phyloP scores from a whole-genome alignment of 2,113 vertebrate species.

The Syngnathoides biaculeatus region DNA sequence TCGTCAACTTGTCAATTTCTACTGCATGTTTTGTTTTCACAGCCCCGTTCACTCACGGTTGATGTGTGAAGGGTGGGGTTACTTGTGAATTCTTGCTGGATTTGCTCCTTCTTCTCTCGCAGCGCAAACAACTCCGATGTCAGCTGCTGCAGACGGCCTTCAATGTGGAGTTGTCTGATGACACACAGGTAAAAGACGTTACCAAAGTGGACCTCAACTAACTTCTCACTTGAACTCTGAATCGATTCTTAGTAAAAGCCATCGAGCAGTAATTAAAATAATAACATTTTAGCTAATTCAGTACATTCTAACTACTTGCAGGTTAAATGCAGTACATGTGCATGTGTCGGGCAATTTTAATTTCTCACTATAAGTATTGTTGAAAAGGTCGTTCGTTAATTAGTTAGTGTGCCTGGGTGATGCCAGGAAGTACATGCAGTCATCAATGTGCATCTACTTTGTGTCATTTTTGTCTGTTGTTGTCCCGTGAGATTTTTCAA shows the following conservation, averaged over 20 bases:
- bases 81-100: conserved; percentile 26
- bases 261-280: not conserved
- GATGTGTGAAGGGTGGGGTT: conserved; percentile 30
- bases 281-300: not conserved
- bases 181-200: conserved; percentile 24
- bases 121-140: conserved; percentile 42
- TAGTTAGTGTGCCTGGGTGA: too few relatives aligned
- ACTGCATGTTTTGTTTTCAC: not conserved
- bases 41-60: conserved; percentile 43
- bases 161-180: conserved; percentile 48
- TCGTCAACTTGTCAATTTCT: not conserved
- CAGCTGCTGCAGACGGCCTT: conserved; percentile 42
- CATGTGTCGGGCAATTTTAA: too few relatives aligned
- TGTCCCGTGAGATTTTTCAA: too few relatives aligned
- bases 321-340: too few relatives aligned
- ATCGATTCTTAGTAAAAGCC: not conserved
- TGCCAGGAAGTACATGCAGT: too few relatives aligned
- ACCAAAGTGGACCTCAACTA: not conserved
- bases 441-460: too few relatives aligned
- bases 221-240: not conserved
- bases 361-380: too few relatives aligned
- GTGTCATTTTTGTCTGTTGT: too few relatives aligned
- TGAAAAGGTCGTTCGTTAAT: too few relatives aligned
- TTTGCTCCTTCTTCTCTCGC: conserved; percentile 38
- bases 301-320: not conserved